phyloP scores from a whole-genome alignment of 2,113 vertebrate genomes.

The Nesogale talazaci region DNA sequence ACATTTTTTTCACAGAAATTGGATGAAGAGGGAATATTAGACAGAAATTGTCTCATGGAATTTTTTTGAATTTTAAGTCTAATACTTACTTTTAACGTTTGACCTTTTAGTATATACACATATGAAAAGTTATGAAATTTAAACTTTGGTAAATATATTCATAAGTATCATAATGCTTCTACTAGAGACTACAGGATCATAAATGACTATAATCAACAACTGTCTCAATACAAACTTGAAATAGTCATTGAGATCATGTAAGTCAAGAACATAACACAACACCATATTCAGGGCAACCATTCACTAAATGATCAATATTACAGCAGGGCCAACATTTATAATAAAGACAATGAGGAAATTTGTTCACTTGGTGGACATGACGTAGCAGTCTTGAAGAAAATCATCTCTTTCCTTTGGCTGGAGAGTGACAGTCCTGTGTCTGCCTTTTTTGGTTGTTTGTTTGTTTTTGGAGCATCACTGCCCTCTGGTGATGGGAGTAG shows the following conservation, averaged over 20 bases:
- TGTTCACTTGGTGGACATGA: background rate
- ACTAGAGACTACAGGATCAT: background rate
- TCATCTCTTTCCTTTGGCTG: background rate
- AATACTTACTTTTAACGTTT: conserved; percentile 9
- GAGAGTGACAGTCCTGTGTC: background rate
- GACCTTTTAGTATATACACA: background rate
- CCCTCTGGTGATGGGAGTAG: no score
- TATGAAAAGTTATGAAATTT: background rate
- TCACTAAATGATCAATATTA: background rate
- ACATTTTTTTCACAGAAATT: background rate
- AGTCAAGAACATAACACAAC: background rate
- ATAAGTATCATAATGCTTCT: background rate
- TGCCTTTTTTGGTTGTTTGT: no score
- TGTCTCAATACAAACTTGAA: background rate
- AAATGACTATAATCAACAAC: background rate
- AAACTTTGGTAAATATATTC: background rate
- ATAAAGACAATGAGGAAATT: accelerated
- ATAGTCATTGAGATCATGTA: background rate
- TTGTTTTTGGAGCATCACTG: no score
- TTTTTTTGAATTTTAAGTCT: background rate
- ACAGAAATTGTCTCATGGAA: background rate
- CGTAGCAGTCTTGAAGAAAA: accelerated
- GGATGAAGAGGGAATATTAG: background rate
- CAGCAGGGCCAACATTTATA: background rate
- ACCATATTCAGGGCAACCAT: no score